Evolutionary conservation across 1,140 invertebrate genomes (phyloP), one percentile per base, ranked within the genome.

Genomic region (Aphis gossypii): DNA sequence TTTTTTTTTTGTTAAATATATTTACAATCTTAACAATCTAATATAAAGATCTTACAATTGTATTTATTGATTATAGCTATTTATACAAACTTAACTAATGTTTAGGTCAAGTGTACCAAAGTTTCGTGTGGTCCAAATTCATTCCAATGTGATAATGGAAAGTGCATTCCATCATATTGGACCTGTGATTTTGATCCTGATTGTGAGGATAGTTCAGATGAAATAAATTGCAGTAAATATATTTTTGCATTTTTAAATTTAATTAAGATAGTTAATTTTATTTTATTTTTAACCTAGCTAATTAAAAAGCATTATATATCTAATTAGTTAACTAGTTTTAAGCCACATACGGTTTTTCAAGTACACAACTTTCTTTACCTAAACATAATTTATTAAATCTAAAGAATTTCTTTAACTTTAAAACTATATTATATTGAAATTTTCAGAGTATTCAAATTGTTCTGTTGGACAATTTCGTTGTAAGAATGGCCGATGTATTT

Each of bases 61-160:
- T 41, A 2, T 41, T 41, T n/a, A 88, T 88, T 6, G 48, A 44
- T n/a, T 46, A 30, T 86, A 86, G 44, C 11, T 84, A 44, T 56
- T 89, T 30, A 87, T 48, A 48, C 3, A 48, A 23, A 86, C n/a
- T 89, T 41, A 20, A 51, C 9, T 60, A 46, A 25, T 90, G 25
- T 35, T 9, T 97, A 97, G 82, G 96, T 96, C 92, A 97, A 97
- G 94, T 98, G 97, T 94, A 95, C 95, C 0, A 96, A 97, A 93
- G 96, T 96, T 93, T 96, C 93, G 20, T 94, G 94, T 88, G 87
- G 92, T 51, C 82, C 94, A 54, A 93, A 93, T 92, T 60, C 89
- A 38, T 94, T 94, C n/a, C 93, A 89, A 90, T 94, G 94, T 86
- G 87, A 44, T 38, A 94, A 89, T 84, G 94, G 94, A 51, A 94